A percentile compares a stretch with the other conserved stretches of the same genome.
These are phyloP conservation scores for Eurypyga helias DNA, from an alignment of 2,113 vertebrate genomes.

Conservation along the genomic window DNA sequence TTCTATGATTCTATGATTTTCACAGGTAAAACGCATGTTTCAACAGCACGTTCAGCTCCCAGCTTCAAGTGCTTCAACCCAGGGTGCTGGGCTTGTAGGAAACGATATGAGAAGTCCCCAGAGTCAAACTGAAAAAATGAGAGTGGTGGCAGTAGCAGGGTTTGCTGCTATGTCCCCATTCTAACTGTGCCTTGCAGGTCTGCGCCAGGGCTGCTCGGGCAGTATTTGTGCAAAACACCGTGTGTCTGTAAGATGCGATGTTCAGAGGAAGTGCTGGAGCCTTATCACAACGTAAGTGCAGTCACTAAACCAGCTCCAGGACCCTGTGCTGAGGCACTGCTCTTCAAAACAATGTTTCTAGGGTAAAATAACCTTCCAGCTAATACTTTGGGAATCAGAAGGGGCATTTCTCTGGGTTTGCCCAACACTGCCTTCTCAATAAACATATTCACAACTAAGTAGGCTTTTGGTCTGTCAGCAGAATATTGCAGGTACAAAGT, in stretches of 20 bases:
- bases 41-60: neutral
- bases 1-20: too few relatives aligned
- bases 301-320: neutral
- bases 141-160: neutral
- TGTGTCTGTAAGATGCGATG: accelerated
- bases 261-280: neutral
- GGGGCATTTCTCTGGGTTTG: neutral
- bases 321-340: neutral
- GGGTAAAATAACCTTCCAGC: neutral
- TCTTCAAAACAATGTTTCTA: neutral
- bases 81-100: neutral
- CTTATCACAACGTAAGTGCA: neutral
- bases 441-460: neutral
- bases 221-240: neutral
- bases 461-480: neutral
- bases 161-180: neutral
- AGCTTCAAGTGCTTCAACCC: neutral
- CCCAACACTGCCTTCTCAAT: neutral
- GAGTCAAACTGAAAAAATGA: neutral
- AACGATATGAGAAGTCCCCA: neutral
- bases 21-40: neutral
- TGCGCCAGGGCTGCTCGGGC: neutral
- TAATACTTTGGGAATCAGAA: neutral
- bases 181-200: neutral
- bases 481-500: neutral